Conservation (phyloP, 2,797 vertebrate genomes). For the Crenuchus spilurus region DNA sequence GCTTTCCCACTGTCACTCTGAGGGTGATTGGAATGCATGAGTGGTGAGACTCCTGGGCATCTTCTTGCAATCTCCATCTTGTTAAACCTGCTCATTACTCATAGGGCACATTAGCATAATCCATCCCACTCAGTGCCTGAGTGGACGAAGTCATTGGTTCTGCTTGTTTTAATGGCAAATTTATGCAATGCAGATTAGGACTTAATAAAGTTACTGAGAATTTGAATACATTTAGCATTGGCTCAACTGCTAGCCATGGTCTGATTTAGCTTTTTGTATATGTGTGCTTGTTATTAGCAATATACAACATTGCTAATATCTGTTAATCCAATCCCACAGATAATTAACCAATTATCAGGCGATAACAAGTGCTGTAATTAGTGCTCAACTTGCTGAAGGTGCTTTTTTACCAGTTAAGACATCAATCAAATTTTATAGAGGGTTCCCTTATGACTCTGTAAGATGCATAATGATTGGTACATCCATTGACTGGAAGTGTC, state of each 20-base stretch:
- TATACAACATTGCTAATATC: background rate
- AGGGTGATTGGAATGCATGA: conserved; percentile 22
- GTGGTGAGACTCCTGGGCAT: conserved; percentile 26
- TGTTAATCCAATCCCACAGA: background rate
- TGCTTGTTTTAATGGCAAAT: conserved; percentile 2
- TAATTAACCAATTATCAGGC: conserved; percentile 7
- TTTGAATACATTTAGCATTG: background rate
- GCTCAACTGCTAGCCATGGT: background rate
- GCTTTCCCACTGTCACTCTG: conserved; percentile 21
- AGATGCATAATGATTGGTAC: conserved; percentile 69
- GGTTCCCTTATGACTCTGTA: conserved; percentile 63
- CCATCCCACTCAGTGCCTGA: conserved; percentile 9
- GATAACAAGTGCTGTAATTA: conserved; percentile 17
- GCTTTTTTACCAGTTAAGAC: conserved; percentile 49
- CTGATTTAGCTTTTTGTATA: background rate
- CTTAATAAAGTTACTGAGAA: background rate
- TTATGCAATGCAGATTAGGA: background rate
- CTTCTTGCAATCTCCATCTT: conserved; percentile 45
- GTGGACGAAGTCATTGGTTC: background rate
- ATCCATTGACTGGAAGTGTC: conserved; percentile 73
- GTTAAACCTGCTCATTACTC: conserved; percentile 31
- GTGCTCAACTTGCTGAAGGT: conserved; percentile 59
- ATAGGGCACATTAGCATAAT: conserved; percentile 41
- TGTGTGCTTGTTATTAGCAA: background rate
- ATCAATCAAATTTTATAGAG: conserved; percentile 58